Conservation (phyloP, 2,888 invertebrate species). For the Campoplex nolae region DNA sequence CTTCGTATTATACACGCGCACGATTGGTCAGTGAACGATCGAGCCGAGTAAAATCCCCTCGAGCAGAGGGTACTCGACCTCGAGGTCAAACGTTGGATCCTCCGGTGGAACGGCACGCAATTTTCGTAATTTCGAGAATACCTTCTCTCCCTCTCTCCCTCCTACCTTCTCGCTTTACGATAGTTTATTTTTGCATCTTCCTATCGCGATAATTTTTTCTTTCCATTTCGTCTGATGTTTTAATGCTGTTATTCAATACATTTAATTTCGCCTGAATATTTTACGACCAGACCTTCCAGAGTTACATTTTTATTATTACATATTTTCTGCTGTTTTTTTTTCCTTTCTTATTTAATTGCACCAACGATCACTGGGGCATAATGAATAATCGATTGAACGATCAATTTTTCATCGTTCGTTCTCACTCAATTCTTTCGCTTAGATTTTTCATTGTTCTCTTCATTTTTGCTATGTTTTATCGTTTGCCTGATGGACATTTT, state of each 20-base stretch:
- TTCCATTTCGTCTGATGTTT: background rate
- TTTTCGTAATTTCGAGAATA: constrained; percentile 77
- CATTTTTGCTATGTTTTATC: background rate
- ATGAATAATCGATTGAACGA: background rate
- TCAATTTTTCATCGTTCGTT: background rate
- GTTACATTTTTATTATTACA: background rate
- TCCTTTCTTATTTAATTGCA: background rate
- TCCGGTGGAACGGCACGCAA: constrained; percentile 71
- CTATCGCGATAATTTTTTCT: background rate
- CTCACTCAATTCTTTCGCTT: background rate
- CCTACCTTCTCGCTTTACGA: background rate
- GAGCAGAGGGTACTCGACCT: constrained; percentile 50
- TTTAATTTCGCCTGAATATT: background rate
- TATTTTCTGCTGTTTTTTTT: background rate
- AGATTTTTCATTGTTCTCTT: background rate
- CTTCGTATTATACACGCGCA: background rate
- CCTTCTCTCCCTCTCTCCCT: background rate
- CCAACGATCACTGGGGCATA: background rate
- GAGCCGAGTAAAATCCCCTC: constrained; percentile 28
- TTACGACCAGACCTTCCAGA: background rate
- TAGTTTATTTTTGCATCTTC: background rate
- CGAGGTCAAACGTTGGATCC: constrained; percentile 73
- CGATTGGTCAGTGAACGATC: constrained; percentile 40
- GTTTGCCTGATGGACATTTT: background rate
- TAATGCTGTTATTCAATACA: background rate